Percentiles rank a stretch among this genome's conserved stretches.
Evolutionary conservation across 2,888 invertebrate genomes (phyloP).

Genomic region (Orthonevra nobilis): DNA sequence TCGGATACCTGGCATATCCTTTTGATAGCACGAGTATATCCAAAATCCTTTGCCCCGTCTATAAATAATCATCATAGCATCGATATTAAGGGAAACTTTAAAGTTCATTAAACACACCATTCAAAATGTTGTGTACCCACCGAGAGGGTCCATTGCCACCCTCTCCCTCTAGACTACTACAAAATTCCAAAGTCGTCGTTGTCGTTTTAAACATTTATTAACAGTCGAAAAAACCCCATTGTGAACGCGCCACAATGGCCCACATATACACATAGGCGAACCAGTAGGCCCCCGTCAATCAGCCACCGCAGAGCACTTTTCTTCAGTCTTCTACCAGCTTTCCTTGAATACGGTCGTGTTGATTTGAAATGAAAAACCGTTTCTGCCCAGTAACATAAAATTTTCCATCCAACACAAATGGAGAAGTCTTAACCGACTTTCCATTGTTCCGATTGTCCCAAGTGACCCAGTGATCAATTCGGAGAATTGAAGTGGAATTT

Average conservation of each 20-base stretch:
- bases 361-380: conserved; percentile 11
- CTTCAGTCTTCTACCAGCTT: conserved; percentile 40
- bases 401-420: conserved; percentile 22
- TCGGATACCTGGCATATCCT: too few species aligned
- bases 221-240: conserved; percentile 21
- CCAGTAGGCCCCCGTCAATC: too few species aligned
- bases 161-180: too few species aligned
- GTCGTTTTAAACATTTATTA: conserved; percentile 37
- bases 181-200: conserved; percentile 46
- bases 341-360: conserved; percentile 37
- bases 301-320: conserved; percentile 13
- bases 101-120: conserved; percentile 24
- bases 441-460: neutral
- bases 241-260: conserved; percentile 47
- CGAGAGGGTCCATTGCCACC: too few species aligned
- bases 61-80: too few species aligned
- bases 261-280: conserved; percentile 27
- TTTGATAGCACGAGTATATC: too few species aligned
- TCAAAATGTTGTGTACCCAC: conserved; percentile 1
- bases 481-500: neutral
- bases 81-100: conserved; percentile 19
- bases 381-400: conserved; percentile 3
- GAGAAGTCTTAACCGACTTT: conserved; percentile 1
- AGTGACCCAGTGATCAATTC: conserved; percentile 2
- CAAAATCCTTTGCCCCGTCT: too few species aligned